A percentile compares a stretch with the other conserved stretches of the same genome.
These are phyloP conservation scores for Tridacna gigas DNA, from an alignment of 2,888 invertebrate genomes.

Conservation along the genomic window DNA sequence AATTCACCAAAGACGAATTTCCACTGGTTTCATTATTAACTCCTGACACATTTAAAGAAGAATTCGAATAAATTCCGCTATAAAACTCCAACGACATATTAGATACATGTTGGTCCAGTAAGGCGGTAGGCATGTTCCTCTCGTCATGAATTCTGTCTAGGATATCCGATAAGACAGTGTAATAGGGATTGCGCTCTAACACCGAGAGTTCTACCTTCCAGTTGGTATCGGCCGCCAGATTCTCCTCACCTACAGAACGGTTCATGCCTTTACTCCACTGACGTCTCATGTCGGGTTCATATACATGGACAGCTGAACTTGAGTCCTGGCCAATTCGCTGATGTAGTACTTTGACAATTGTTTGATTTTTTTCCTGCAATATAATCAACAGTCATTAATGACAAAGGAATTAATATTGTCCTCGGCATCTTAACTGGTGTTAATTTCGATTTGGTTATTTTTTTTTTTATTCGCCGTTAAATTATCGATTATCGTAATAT, in stretches of 20 bases:
- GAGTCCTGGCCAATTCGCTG: conserved; percentile 12
- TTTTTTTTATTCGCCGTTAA: no score
- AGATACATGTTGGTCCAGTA: conserved; percentile 19
- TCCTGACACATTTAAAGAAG: conserved; percentile 14
- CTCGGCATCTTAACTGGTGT: background rate
- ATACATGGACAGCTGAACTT: background rate
- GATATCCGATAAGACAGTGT: conserved; percentile 57
- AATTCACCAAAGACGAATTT: background rate
- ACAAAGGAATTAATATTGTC: background rate
- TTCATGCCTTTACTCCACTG: conserved; percentile 36
- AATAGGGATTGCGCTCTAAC: conserved; percentile 44
- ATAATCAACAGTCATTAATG: conserved; percentile 22
- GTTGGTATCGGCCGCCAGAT: conserved; percentile 31
- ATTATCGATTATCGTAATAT: no score
- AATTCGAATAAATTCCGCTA: background rate
- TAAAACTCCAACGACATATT: conserved; percentile 24
- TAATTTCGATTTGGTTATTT: background rate
- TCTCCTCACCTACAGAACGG: conserved; percentile 25
- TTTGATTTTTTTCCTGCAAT: conserved; percentile 18
- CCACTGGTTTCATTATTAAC: background rate
- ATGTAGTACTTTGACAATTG: conserved; percentile 3
- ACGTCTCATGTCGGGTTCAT: conserved; percentile 36
- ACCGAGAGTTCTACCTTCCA: conserved; percentile 52
- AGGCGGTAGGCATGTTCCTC: conserved; percentile 48
- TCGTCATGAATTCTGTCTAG: conserved; percentile 31